Percentiles rank a stretch among this genome's conserved stretches.
phyloP scores from a whole-genome alignment of 2,888 invertebrate genomes.

The Caenorhabditis panamensis region DNA sequence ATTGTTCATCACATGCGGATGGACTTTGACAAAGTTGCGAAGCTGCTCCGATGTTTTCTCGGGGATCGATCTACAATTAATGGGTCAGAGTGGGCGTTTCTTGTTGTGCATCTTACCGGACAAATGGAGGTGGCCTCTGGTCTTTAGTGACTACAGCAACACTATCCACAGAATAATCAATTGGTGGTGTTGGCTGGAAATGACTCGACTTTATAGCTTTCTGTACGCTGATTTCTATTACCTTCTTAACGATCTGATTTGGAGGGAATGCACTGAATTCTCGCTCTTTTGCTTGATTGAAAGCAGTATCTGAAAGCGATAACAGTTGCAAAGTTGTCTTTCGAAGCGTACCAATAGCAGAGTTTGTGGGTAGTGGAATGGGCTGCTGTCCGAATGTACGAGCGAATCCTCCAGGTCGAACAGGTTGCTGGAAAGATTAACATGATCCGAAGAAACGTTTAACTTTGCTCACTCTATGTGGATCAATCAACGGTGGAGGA shows the following conservation, averaged over 20 bases:
- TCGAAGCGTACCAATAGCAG: slow-evolving; percentile 34
- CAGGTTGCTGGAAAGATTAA: slow-evolving; percentile 37
- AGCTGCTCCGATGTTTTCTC: slow-evolving; percentile 52
- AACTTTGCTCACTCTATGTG: slow-evolving; percentile 35
- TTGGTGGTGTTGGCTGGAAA: slow-evolving; percentile 52
- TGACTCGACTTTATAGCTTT: neutral
- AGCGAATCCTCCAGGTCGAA: slow-evolving; percentile 38
- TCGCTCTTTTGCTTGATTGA: slow-evolving; percentile 50
- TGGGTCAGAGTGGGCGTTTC: neutral
- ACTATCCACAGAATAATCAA: slow-evolving; percentile 59
- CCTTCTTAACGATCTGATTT: slow-evolving; percentile 44
- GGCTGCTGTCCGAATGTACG: slow-evolving; percentile 53
- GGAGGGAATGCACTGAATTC: slow-evolving; percentile 38
- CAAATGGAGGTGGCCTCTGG: slow-evolving; percentile 46
- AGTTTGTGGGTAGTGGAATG: slow-evolving; percentile 42
- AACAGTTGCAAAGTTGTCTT: neutral
- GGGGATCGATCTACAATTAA: slow-evolving; percentile 25
- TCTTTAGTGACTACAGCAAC: slow-evolving; percentile 47
- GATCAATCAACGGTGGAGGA: slow-evolving; percentile 17
- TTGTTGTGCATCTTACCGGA: slow-evolving; percentile 1
- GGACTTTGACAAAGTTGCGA: slow-evolving; percentile 57
- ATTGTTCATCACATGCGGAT: slow-evolving; percentile 57
- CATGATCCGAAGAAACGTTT: neutral
- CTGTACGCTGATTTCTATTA: neutral
- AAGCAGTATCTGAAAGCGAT: slow-evolving; percentile 38